Conservation (phyloP, 1,140 invertebrate species). For the Hirudo medicinalis region DNA sequence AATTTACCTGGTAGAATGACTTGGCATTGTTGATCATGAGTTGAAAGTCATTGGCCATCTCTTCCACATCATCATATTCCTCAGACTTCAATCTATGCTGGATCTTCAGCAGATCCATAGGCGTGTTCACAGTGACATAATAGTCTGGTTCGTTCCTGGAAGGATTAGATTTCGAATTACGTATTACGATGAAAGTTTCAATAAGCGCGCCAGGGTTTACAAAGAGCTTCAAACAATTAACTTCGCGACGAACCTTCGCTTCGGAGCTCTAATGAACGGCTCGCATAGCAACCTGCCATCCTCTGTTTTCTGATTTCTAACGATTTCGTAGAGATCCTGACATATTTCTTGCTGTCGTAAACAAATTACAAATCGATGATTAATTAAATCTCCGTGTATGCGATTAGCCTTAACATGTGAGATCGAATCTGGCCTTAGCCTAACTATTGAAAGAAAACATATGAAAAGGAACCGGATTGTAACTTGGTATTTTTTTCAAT, state of each 20-base stretch:
- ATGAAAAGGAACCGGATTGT: no score
- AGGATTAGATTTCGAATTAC: background rate
- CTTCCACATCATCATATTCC: conserved; percentile 64
- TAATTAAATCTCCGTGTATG: no score
- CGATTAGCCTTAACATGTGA: no score
- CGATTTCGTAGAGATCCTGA: conserved; percentile 79
- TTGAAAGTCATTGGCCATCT: conserved; percentile 78
- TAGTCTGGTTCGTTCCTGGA: conserved; percentile 43
- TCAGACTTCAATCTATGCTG: conserved; percentile 93
- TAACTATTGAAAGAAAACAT: no score
- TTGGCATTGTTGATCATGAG: conserved; percentile 91
- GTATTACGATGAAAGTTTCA: background rate
- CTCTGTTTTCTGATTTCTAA: conserved; percentile 78
- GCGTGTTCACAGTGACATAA: conserved; percentile 59
- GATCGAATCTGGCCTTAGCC: no score
- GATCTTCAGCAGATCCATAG: conserved; percentile 82
- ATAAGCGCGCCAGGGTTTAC: background rate
- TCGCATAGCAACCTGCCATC: conserved; percentile 81
- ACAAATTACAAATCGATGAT: no score
- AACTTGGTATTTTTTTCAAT: no score
- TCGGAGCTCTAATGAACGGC: conserved; percentile 81
- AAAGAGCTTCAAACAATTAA: conserved; percentile 1
- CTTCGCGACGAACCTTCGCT: conserved; percentile 50
- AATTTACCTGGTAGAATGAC: conserved; percentile 68
- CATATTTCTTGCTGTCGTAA: conserved; percentile 54